Evolutionary conservation across 1,140 invertebrate genomes (phyloP).

Genomic region (Musca domestica): DNA sequence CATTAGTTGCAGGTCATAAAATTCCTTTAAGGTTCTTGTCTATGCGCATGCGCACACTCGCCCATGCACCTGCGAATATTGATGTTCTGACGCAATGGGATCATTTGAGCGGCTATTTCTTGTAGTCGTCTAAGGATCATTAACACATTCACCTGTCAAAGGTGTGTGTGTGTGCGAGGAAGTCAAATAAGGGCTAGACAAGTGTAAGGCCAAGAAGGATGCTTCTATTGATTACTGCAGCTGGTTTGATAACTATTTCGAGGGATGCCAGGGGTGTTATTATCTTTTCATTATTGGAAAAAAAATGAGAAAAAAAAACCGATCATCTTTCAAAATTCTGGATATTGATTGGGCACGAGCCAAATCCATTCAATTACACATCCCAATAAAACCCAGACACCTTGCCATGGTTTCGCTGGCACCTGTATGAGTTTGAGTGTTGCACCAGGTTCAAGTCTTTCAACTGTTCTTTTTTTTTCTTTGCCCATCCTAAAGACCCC

Average conservation of each 20-base stretch:
- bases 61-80: no score
- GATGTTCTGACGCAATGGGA: no score
- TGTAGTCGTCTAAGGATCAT: background rate
- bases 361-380: background rate
- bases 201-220: background rate
- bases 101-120: no score
- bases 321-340: background rate
- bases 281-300: conserved; percentile 2
- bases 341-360: conserved; percentile 3
- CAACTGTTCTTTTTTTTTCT: background rate
- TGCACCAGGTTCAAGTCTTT: background rate
- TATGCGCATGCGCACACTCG: no score
- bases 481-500: background rate
- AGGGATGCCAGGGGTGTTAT: conserved; percentile 5
- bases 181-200: background rate
- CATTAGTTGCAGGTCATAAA: no score
- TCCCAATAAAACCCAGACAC: no score
- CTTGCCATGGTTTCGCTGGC: background rate
- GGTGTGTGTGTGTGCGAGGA: background rate
- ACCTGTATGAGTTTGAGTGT: background rate
- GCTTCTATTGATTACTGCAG: background rate
- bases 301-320: background rate
- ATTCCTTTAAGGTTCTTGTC: no score
- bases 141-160: conserved; percentile 8
- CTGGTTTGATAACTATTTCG: background rate